phyloP scores from a whole-genome alignment of 2,888 invertebrate species.

The Brassicogethes aeneus region DNA sequence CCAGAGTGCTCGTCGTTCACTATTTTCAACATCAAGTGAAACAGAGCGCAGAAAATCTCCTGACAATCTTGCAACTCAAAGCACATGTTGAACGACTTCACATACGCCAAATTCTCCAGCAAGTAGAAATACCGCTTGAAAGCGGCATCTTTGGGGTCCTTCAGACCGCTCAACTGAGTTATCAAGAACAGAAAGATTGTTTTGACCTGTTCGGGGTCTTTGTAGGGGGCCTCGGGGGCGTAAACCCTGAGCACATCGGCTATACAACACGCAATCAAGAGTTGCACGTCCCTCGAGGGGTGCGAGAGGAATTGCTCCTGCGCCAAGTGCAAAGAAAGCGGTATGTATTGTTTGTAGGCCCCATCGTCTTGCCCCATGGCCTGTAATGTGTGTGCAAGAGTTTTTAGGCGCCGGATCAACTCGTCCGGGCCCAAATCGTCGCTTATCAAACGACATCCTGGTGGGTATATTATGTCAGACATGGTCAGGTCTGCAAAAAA shows the following conservation, averaged over 20 bases:
- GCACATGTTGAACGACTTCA: slow-evolving; percentile 98
- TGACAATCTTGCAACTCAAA: slow-evolving; percentile 96
- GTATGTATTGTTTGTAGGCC: slow-evolving; percentile 84
- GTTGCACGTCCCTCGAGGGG: slow-evolving; percentile 83
- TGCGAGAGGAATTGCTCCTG: slow-evolving; percentile 90
- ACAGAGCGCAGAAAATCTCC: slow-evolving; percentile 90
- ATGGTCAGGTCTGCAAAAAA: slow-evolving; percentile 39
- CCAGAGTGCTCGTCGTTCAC: slow-evolving; percentile 94
- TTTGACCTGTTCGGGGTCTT: slow-evolving; percentile 88
- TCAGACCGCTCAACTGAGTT: slow-evolving; percentile 84
- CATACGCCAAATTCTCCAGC: slow-evolving; percentile 92
- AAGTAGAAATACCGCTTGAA: slow-evolving; percentile 94
- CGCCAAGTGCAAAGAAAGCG: slow-evolving; percentile 84
- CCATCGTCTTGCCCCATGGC: slow-evolving; percentile 96
- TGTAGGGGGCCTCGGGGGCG: slow-evolving; percentile 96
- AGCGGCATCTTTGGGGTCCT: slow-evolving; percentile 93
- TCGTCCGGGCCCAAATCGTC: slow-evolving; percentile 96
- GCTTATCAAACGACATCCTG: slow-evolving; percentile 88
- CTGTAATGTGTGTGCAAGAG: slow-evolving; percentile 87
- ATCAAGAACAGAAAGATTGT: slow-evolving; percentile 91
- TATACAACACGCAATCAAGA: slow-evolving; percentile 93
- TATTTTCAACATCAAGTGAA: slow-evolving; percentile 90
- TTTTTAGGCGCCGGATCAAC: slow-evolving; percentile 87
- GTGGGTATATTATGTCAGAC: slow-evolving; percentile 88
- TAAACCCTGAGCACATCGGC: slow-evolving; percentile 94